A percentile compares a stretch with the other conserved stretches of the same genome.
Evolutionary conservation across 2,113 vertebrate genomes (phyloP).

Genomic region (Pangasianodon gigas): DNA sequence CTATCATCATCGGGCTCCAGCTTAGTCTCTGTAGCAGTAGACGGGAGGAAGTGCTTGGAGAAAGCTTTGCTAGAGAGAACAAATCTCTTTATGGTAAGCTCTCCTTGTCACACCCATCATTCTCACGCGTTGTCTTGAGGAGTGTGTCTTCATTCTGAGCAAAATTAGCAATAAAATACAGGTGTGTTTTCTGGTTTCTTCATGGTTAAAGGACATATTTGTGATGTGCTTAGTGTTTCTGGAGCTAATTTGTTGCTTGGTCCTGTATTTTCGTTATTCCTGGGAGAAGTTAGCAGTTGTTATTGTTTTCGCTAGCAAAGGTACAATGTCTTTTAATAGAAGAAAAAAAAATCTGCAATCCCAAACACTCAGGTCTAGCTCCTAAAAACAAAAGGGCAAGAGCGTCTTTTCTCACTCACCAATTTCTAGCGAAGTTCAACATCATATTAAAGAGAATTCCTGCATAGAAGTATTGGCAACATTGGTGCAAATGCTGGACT

Average conservation of each 20-base stretch:
- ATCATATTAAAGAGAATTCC: background rate
- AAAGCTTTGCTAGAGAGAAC: background rate
- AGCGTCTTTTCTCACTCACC: background rate
- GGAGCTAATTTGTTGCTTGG: background rate
- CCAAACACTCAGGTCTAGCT: background rate
- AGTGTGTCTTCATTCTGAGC: background rate
- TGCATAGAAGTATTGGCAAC: background rate
- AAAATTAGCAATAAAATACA: background rate
- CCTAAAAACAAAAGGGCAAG: background rate
- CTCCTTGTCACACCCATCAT: background rate
- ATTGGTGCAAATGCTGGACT: background rate
- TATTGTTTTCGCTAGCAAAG: background rate
- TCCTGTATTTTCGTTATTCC: background rate
- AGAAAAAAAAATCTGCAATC: background rate
- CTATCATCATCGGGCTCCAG: slow-evolving; percentile 38
- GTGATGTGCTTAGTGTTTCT: background rate
- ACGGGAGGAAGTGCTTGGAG: background rate
- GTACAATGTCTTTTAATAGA: background rate
- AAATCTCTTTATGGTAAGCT: background rate
- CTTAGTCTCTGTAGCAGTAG: background rate
- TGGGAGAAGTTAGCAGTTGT: background rate
- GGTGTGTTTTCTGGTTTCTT: background rate
- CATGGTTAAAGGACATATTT: background rate
- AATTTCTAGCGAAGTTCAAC: background rate
- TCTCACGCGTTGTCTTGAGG: background rate